These are phyloP conservation scores for Physeter macrocephalus DNA, from an alignment of 2,113 vertebrate genomes.

Conservation along the genomic window DNA sequence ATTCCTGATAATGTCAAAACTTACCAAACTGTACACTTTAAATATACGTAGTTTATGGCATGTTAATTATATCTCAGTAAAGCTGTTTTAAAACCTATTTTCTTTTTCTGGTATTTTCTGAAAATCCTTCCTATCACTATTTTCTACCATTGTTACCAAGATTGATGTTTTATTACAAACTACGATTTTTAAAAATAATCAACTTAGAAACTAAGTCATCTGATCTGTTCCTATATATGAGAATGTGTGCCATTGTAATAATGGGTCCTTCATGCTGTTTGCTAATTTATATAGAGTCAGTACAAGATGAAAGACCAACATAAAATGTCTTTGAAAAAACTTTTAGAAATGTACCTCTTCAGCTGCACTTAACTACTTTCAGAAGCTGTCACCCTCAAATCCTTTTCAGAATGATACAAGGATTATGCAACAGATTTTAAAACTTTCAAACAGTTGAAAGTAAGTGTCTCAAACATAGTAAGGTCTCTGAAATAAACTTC, in stretches of 20 bases:
- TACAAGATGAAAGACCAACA: not conserved
- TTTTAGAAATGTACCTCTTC: not conserved
- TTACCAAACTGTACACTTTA: not conserved
- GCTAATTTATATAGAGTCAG: not conserved
- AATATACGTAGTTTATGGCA: not conserved
- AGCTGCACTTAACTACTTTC: not conserved
- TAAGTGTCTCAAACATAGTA: not conserved
- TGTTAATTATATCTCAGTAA: not conserved
- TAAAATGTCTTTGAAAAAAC: not conserved
- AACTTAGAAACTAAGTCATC: not conserved
- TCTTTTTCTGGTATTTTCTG: not conserved
- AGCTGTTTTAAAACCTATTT: not conserved
- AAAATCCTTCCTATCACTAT: not conserved
- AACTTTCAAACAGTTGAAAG: not conserved
- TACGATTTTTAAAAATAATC: not conserved
- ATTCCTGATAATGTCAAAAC: not conserved
- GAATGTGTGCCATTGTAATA: not conserved
- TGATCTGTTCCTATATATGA: not conserved
- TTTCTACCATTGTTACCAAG: not conserved
- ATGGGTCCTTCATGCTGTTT: not conserved
- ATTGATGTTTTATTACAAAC: not conserved
- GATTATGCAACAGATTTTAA: not conserved
- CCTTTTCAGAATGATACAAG: not conserved
- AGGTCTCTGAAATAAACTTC: not conserved
- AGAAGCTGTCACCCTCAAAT: not conserved